Evolutionary conservation across 2,888 invertebrate species (phyloP), one percentile per base, ranked within the genome.

Genomic region (Macaria liturata): DNA sequence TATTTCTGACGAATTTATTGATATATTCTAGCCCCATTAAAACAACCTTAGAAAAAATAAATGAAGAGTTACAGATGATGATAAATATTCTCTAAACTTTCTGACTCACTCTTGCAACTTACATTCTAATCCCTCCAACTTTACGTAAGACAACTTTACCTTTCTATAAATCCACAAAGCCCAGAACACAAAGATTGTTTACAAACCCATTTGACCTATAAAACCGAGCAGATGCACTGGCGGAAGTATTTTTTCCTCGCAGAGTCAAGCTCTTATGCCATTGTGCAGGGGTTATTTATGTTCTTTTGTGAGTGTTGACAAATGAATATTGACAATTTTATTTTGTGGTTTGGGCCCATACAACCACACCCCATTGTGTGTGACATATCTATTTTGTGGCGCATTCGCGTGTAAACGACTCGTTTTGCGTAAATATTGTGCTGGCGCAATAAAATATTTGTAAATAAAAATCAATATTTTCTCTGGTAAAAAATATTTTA

Each of bases 291-390:
- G 71, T 61, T 64, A 67, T 65, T 62, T 52, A 58, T 48, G 43
- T 57, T 45, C 61, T 54, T 66, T 76, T 76, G 81, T 79, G 56
- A 55, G 61, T 78, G 81, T 80, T 86, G 87, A 88, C 87, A 88
- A 88, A 89, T 87, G 83, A 83, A 82, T 83, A 82, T 83, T 88
- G 88, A 88, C 88, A 88, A 88, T 84, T 80, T 83, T 75, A 86
- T 88, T 88, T 87, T 86, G 84, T 72, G 80, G 78, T 74, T 74
- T 75, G 70, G 68, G 75, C 59, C 62, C 58, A 57, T 47, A 46
- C 45, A 55, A 43, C 44, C 5, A 37, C 34, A 37, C 42, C 50
- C 60, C 78, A 76, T 82, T 87, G 78, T 79, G 78, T 61, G 63
- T 76, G 81, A 86, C 81, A 84, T 81, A 84, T 86, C 74, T 75